A percentile compares a stretch with the other conserved stretches of the same genome.
phyloP scores from a whole-genome alignment of 2,113 vertebrate species.

The Centropristis striata region DNA sequence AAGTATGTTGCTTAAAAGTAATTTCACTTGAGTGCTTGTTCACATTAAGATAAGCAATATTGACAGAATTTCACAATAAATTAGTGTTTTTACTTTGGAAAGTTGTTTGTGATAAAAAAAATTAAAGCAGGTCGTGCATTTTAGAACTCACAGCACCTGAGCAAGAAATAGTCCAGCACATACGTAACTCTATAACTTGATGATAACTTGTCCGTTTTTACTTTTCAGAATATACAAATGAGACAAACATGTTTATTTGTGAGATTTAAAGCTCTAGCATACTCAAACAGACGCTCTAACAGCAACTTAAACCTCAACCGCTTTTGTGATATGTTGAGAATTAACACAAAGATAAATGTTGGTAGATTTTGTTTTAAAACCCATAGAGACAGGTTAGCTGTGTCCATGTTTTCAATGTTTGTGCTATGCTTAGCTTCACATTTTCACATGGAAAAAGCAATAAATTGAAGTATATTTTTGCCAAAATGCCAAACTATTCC shows the following conservation, averaged over 20 bases:
- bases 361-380: too few relatives aligned
- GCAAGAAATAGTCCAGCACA: neutral
- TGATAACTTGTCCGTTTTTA: neutral
- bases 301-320: too few relatives aligned
- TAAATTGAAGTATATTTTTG: neutral
- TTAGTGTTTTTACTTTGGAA: neutral
- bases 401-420: too few relatives aligned
- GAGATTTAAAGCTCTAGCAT: neutral
- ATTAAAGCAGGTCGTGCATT: too few relatives aligned
- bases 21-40: neutral
- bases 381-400: too few relatives aligned
- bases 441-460: neutral
- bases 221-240: neutral
- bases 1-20: neutral
- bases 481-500: neutral
- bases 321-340: too few relatives aligned
- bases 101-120: too few relatives aligned
- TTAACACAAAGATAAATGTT: too few relatives aligned
- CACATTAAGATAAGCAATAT: neutral
- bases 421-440: too few relatives aligned
- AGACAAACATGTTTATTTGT: neutral
- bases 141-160: too few relatives aligned
- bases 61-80: neutral
- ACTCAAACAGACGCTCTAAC: too few relatives aligned
- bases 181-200: too few relatives aligned